Evolutionary conservation across 92 coral and sea anemone species (phyloP), one percentile per base, ranked within the genome.

Genomic region (Actinostola sp.): DNA sequence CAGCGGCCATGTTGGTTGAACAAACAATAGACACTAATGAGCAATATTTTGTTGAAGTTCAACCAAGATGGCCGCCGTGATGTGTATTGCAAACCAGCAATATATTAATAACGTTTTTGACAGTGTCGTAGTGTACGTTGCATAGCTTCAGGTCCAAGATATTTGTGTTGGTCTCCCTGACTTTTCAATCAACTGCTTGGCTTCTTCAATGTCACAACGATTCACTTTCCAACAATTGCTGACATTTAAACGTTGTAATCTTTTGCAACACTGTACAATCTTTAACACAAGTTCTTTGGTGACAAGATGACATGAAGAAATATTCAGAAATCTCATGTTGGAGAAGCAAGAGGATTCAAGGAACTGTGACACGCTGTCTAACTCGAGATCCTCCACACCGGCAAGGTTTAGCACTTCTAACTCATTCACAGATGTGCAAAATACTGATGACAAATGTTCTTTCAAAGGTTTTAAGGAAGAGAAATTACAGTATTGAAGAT

Each of bases 211-310:
- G 69, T 89, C 85, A 23, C 69, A 72, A 25, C 67, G 46, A 20
- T 79, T 77, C 19, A 89, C 84, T 32, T 77, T 82, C 71, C 72
- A 57, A 60, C 95, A 89, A 28, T 82, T 83, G 21, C 77, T 65
- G 26, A 86, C 71, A 64, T 86, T 65, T 48, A 89, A 43, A 36
- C 21, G 57, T n/a, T 67, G 19, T n/a, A 89, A 83, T 21, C 53
- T 44, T 61, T 67, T 56, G 43, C 88, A 89, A 45, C 46, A 60
- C 29, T 62, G 43, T 15, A 81, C 35, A 2, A 85, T 7, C 54
- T 38, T 25, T 15, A 53, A 36, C 19, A 77, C 64, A 31, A 81
- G 66, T 63, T 81, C 90, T 36, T 69, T 70, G 38, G 81, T 54
- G 11, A 89, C 51, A 45, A 72, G 79, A 39, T 72, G n/a, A 61